Evolutionary conservation across 1,140 invertebrate species (phyloP).

Genomic region (Lucilia sericata): DNA sequence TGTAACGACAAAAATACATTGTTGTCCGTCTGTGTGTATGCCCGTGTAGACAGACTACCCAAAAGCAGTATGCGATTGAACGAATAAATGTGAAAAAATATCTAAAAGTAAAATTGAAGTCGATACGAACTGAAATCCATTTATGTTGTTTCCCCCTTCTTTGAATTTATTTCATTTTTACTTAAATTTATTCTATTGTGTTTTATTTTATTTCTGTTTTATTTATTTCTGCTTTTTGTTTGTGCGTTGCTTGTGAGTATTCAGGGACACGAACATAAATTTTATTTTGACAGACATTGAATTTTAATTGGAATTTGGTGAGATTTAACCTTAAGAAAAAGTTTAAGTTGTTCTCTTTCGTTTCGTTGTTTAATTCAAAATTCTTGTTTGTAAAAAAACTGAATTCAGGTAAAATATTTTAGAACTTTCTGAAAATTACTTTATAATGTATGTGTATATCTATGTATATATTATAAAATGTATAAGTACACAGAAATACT

Average conservation of each 20-base stretch:
- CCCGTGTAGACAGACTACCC: too few species aligned
- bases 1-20: constrained; percentile 17
- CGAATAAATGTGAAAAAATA: neutral
- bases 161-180: neutral
- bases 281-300: constrained; percentile 39
- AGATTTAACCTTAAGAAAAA: constrained; percentile 20
- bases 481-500: too few species aligned
- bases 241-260: neutral
- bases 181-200: neutral
- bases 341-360: neutral
- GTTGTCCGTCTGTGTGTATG: neutral
- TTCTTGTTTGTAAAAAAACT: neutral
- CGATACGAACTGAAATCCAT: neutral
- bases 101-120: neutral
- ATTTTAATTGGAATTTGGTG: constrained; percentile 31
- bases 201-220: too few species aligned
- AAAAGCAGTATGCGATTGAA: neutral
- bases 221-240: neutral
- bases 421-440: neutral
- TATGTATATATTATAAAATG: too few species aligned
- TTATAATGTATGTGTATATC: too few species aligned
- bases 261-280: constrained; percentile 36
- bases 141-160: neutral
- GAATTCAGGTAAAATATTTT: constrained; percentile 27
- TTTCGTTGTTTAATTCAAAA: neutral